These are phyloP conservation scores for Pleuronectes platessa DNA, from an alignment of 2,113 vertebrate species.

Conservation along the genomic window DNA sequence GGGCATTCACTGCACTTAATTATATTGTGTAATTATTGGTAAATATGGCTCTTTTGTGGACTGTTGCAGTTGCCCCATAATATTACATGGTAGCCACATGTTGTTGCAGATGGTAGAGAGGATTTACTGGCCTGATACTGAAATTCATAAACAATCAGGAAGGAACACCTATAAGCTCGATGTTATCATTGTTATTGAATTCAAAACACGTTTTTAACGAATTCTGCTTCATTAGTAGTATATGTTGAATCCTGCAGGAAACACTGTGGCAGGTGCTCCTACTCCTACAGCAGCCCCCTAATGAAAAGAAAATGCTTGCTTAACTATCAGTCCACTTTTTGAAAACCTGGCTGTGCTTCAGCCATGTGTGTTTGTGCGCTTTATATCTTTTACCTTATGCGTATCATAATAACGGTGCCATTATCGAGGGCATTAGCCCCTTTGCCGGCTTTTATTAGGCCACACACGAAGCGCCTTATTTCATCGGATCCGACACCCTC, in stretches of 20 bases:
- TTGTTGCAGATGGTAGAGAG: too few relatives aligned
- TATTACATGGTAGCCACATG: too few relatives aligned
- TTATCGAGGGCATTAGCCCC: constrained; percentile 57
- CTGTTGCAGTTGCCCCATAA: too few relatives aligned
- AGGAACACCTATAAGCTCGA: too few relatives aligned
- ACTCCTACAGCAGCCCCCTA: not conserved
- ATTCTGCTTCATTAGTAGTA: too few relatives aligned
- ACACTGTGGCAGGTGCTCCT: not conserved
- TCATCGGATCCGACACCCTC: constrained; percentile 70
- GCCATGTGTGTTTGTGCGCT: constrained; percentile 2
- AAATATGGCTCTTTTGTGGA: too few relatives aligned
- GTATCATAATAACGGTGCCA: constrained; percentile 60
- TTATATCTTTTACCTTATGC: constrained; percentile 16
- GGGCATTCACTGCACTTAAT: constrained; percentile 13
- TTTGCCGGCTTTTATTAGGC: constrained; percentile 64
- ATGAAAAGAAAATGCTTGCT: not conserved
- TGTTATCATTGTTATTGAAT: too few relatives aligned
- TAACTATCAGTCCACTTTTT: not conserved
- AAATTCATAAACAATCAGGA: too few relatives aligned
- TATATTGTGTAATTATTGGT: not conserved
- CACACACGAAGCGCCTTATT: constrained; percentile 72
- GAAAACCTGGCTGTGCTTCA: not conserved
- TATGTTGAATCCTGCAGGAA: too few relatives aligned
- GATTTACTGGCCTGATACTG: too few relatives aligned
- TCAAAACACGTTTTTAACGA: too few relatives aligned